Conservation (phyloP, 2,888 invertebrate species). For the Auanema freiburgensis region DNA sequence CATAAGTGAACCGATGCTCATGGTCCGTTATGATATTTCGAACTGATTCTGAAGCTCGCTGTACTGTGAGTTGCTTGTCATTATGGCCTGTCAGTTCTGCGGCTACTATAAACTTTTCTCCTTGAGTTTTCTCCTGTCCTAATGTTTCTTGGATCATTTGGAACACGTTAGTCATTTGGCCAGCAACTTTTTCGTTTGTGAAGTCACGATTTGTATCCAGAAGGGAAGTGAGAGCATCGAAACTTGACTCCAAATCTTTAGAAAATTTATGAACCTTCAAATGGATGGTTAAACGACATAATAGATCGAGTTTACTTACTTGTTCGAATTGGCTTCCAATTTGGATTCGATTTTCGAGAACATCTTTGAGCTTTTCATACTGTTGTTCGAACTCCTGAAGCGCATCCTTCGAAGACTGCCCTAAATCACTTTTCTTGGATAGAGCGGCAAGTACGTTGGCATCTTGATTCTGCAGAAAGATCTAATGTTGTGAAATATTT, state of each 20-base stretch:
- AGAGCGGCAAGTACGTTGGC: conserved; percentile 42
- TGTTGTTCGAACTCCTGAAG: conserved; percentile 34
- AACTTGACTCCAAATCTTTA: conserved; percentile 53
- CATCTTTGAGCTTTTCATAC: conserved; percentile 51
- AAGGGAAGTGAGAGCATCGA: conserved; percentile 50
- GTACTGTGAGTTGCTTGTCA: conserved; percentile 35
- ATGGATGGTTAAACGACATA: background rate
- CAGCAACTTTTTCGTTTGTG: conserved; percentile 47
- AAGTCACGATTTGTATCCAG: conserved; percentile 48
- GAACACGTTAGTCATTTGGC: conserved; percentile 59
- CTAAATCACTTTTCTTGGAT: conserved; percentile 36
- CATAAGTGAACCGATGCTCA: conserved; percentile 46
- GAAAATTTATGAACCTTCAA: conserved; percentile 55
- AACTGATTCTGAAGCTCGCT: conserved; percentile 47
- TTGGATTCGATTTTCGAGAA: conserved; percentile 51
- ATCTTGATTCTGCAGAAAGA: conserved; percentile 36
- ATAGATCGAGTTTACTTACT: conserved; percentile 21
- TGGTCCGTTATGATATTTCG: conserved; percentile 48
- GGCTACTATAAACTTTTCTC: conserved; percentile 51
- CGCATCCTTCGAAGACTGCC: conserved; percentile 29
- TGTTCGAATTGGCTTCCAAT: conserved; percentile 57
- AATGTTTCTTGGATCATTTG: conserved; percentile 57
- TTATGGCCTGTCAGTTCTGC: conserved; percentile 36
- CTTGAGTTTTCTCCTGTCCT: conserved; percentile 55
- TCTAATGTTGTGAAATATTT: background rate